Evolutionary conservation across 2,888 invertebrate species (phyloP), one percentile per base, ranked within the genome.

Genomic region (Pyrochroa serraticornis): DNA sequence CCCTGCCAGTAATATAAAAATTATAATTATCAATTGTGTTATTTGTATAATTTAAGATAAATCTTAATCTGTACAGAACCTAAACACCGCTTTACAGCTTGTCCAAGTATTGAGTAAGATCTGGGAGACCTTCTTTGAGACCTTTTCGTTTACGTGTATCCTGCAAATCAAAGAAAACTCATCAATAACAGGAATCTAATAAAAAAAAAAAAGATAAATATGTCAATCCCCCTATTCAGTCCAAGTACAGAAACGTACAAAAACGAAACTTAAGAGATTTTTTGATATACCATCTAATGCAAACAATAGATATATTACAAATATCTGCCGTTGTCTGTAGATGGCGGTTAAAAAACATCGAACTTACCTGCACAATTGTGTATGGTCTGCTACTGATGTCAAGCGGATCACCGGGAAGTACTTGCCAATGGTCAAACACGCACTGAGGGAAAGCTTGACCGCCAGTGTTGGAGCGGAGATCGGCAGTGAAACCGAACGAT

Each of bases 401-500:
- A 78, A 88, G 82, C 66, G 97, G 97, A 81, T 99, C 96, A 70
- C 98, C 98, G 62, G 95, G 95, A 78, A 99, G 85, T 62, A 97
- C 83, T 82, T 98, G 95, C 99, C 99, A 99, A 82, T 99, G 99
- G 82, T 99, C 98, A 82, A 99, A 99, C 78, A 99, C 98, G 82
- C 97, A 98, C 84, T 99, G 99, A 77, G 99, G 99, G 93, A 99
- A 98, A 71, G 99, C 99, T 82, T 99, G 97, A 37, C 99, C 99
- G 67, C 97, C 97, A 60, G 99, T 99, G 83, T 96, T 93, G 77
- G 91, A 91, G 75, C 99, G 92, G 72, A 99, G 85, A 83, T 99
- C 97, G 72, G 97, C 97, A 53, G 98, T 98, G 86, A 99, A 99
- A 79, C 97, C 99, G 83, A 99, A 99, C 60, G 99, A 99, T 83